A percentile compares a stretch with the other conserved stretches of the same genome.
Evolutionary conservation across 2,888 invertebrate species (phyloP).

Genomic region (Drosophila colorata): DNA sequence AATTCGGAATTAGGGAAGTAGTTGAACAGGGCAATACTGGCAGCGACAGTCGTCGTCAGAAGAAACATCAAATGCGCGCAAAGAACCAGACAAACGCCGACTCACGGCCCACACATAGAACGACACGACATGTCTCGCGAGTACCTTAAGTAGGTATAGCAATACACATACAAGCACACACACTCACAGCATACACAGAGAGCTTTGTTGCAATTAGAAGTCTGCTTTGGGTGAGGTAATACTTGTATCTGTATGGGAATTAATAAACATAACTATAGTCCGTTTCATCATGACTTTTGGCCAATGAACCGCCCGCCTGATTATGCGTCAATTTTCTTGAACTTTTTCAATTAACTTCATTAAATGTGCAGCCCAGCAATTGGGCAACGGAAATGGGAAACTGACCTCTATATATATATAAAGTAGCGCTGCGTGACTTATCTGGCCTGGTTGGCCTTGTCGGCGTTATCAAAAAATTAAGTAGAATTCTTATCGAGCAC

Average conservation of each 20-base stretch:
- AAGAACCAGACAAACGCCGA: slow-evolving; percentile 55
- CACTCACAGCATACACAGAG: background rate
- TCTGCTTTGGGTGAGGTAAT: slow-evolving; percentile 62
- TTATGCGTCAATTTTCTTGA: slow-evolving; percentile 67
- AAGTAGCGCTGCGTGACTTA: slow-evolving; percentile 32
- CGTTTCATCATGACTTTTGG: slow-evolving; percentile 42
- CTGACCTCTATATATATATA: slow-evolving; percentile 56
- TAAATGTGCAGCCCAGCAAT: slow-evolving; percentile 48
- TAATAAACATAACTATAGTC: slow-evolving; percentile 32
- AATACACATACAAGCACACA: slow-evolving; percentile 10
- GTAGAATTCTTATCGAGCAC: slow-evolving; percentile 60
- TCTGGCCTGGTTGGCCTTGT: slow-evolving; percentile 59
- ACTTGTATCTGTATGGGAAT: slow-evolving; percentile 31
- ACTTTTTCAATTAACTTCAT: slow-evolving; percentile 70
- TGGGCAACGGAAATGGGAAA: slow-evolving; percentile 68
- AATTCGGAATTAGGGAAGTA: slow-evolving; percentile 63
- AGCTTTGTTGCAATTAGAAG: slow-evolving; percentile 57
- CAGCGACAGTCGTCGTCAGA: slow-evolving; percentile 35
- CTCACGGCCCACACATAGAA: slow-evolving; percentile 71
- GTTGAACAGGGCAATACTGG: slow-evolving; percentile 26
- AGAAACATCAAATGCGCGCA: slow-evolving; percentile 4
- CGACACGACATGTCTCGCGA: slow-evolving; percentile 37
- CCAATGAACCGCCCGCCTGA: slow-evolving; percentile 57
- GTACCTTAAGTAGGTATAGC: slow-evolving; percentile 52
- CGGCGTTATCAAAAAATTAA: slow-evolving; percentile 58